Conservation (phyloP, 2,888 invertebrate genomes). For the Emmelina monodactyla region DNA sequence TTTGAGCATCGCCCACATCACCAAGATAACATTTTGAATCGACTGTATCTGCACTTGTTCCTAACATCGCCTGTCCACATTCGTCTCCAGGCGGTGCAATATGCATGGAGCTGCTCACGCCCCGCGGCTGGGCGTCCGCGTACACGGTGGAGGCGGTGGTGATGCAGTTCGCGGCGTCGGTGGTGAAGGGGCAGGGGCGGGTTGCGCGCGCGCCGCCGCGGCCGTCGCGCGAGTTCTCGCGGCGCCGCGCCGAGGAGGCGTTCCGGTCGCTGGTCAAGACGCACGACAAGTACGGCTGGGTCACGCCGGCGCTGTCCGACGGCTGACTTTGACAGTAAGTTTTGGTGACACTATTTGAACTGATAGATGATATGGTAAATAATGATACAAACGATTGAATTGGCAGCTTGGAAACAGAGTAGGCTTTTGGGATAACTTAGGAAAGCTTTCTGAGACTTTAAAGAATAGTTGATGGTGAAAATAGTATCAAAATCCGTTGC, state of each 20-base stretch:
- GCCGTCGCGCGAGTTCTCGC: constrained; percentile 79
- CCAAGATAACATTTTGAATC: too few relatives aligned
- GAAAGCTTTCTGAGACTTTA: too few relatives aligned
- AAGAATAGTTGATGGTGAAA: too few relatives aligned
- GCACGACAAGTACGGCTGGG: constrained; percentile 92
- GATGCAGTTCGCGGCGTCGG: constrained; percentile 89
- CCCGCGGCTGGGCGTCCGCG: constrained; percentile 87
- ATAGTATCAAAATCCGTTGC: too few relatives aligned
- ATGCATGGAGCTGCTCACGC: constrained; percentile 87
- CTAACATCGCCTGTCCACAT: background rate
- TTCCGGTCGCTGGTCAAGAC: constrained; percentile 88
- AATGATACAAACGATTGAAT: too few relatives aligned
- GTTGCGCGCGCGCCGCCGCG: constrained; percentile 83
- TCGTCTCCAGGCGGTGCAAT: constrained; percentile 80
- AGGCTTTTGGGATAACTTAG: too few relatives aligned
- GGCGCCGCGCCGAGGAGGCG: constrained; percentile 84
- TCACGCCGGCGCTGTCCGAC: constrained; percentile 85
- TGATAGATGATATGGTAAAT: too few relatives aligned
- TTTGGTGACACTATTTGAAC: too few relatives aligned
- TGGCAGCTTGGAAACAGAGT: too few relatives aligned
- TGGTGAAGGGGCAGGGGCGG: constrained; percentile 87
- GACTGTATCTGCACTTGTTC: background rate
- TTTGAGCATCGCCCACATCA: constrained; percentile 18
- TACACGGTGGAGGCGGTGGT: constrained; percentile 88
- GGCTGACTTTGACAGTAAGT: too few relatives aligned